Conservation (phyloP, 1,140 invertebrate species). For the Eufriesea mexicana region DNA sequence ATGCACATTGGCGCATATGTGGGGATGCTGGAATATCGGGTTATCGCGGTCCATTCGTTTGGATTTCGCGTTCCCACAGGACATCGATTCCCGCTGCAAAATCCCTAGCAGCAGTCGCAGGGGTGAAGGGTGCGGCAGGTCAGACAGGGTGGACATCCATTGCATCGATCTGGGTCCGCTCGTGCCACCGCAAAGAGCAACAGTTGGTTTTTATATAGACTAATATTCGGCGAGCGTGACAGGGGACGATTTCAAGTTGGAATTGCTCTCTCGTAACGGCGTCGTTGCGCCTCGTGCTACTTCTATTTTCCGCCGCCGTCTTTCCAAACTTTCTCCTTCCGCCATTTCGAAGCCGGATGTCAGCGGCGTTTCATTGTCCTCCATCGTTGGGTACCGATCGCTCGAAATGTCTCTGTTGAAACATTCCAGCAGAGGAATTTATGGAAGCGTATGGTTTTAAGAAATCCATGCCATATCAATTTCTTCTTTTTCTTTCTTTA, state of each 20-base stretch:
- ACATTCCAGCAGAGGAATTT: neutral
- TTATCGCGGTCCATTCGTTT: slow-evolving; percentile 1
- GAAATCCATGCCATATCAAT: neutral
- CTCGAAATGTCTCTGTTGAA: neutral
- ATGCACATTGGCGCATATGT: neutral
- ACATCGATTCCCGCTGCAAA: slow-evolving; percentile 51
- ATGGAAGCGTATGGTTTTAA: neutral
- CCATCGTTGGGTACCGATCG: neutral
- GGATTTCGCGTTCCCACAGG: slow-evolving; percentile 22
- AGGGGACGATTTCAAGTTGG: slow-evolving; percentile 63
- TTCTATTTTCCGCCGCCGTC: slow-evolving; percentile 26
- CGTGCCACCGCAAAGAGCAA: slow-evolving; percentile 65
- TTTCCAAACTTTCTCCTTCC: slow-evolving; percentile 26
- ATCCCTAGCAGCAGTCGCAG: slow-evolving; percentile 29
- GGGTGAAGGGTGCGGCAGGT: slow-evolving; percentile 38
- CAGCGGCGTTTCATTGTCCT: neutral
- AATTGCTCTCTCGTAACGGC: slow-evolving; percentile 54
- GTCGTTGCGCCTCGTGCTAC: slow-evolving; percentile 22
- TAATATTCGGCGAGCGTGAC: slow-evolving; percentile 70
- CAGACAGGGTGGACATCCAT: slow-evolving; percentile 61
- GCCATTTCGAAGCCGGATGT: neutral
- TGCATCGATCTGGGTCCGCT: slow-evolving; percentile 58
- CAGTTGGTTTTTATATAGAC: slow-evolving; percentile 72
- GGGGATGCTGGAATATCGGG: neutral
- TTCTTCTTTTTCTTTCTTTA: neutral